phyloP scores from a whole-genome alignment of 2,888 invertebrate species.

The Microchrysa polita region DNA sequence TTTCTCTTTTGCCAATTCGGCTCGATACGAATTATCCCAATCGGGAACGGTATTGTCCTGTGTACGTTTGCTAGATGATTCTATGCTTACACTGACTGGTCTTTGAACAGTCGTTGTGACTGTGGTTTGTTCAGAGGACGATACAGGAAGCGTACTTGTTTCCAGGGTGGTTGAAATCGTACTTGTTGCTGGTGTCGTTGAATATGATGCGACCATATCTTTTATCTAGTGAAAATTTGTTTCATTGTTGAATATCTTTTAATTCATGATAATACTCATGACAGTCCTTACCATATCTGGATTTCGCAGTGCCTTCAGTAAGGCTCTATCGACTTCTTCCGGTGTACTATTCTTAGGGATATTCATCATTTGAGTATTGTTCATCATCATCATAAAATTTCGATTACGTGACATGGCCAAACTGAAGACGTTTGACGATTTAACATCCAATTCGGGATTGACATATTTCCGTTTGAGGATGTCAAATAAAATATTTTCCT shows the following conservation, averaged over 20 bases:
- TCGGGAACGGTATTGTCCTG: conserved; percentile 50
- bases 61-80: conserved; percentile 43
- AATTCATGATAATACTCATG: too few relatives aligned
- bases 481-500: conserved; percentile 54
- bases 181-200: conserved; percentile 50
- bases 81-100: conserved; percentile 25
- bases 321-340: background rate
- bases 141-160: conserved; percentile 45
- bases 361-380: conserved; percentile 25
- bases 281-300: conserved; percentile 7
- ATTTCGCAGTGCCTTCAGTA: background rate
- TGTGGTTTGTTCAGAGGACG: background rate
- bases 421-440: conserved; percentile 55
- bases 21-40: conserved; percentile 45
- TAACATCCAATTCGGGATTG: conserved; percentile 52
- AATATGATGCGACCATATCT: conserved; percentile 33
- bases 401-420: conserved; percentile 54
- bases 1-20: conserved; percentile 35
- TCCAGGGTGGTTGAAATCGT: conserved; percentile 47
- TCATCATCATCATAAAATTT: conserved; percentile 48
- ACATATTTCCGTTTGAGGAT: conserved; percentile 55
- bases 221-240: conserved; percentile 45
- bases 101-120: conserved; percentile 50
- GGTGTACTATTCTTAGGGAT: background rate
- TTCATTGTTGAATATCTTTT: too few relatives aligned